Percentiles rank a stretch among this genome's conserved stretches.
Conservation (phyloP, 2,113 vertebrate species). For the Pterophyllum scalare region DNA sequence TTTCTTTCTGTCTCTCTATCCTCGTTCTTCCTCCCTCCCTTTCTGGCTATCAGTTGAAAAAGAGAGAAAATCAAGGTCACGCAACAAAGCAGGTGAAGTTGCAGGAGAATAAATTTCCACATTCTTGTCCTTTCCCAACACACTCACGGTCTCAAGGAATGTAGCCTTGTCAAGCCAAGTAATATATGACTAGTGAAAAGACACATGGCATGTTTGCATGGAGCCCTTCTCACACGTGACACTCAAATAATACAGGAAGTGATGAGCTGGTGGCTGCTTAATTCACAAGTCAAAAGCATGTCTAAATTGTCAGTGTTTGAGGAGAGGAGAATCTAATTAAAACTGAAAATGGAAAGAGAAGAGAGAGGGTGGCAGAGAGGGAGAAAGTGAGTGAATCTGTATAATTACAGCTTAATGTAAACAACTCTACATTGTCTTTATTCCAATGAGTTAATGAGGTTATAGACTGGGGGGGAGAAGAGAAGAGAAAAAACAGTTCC, state of each 20-base stretch:
- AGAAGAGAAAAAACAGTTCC: constrained; percentile 55
- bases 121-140: constrained; percentile 61
- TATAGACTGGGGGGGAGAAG: constrained; percentile 52
- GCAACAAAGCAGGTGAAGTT: constrained; percentile 48
- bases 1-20: constrained; percentile 16
- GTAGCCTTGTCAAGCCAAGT: constrained; percentile 64
- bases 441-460: constrained; percentile 82
- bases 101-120: constrained; percentile 71
- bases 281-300: constrained; percentile 60
- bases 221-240: not conserved
- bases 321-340: constrained; percentile 72
- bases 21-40: not conserved
- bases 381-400: constrained; percentile 65
- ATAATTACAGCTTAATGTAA: constrained; percentile 81
- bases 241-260: constrained; percentile 24
- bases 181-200: constrained; percentile 62
- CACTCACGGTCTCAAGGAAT: constrained; percentile 64
- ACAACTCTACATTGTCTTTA: constrained; percentile 77
- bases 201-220: constrained; percentile 47
- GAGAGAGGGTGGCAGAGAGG: constrained; percentile 30
- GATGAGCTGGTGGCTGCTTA: constrained; percentile 15
- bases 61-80: constrained; percentile 71
- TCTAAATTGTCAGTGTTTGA: constrained; percentile 63
- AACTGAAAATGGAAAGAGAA: constrained; percentile 61
- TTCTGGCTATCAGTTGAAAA: constrained; percentile 25